Evolutionary conservation across 2,888 invertebrate genomes (phyloP), one percentile per base, ranked within the genome.

Genomic region (Malthinus flaveolus): DNA sequence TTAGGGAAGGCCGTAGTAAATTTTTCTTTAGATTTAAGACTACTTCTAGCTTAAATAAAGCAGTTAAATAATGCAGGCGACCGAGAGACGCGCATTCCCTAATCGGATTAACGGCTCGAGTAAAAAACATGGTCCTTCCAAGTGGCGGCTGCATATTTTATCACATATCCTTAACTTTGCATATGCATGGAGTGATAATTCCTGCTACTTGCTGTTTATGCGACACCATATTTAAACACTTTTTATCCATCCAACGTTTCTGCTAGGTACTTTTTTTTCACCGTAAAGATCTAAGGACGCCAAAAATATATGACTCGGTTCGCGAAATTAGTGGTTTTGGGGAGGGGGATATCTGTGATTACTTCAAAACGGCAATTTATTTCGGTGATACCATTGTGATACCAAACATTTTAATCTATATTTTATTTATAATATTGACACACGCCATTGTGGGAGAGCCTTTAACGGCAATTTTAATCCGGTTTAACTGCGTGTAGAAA

Each of bases 121-220:
- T 52, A 59, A 59, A 59, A 59, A 59, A 59, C 59, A 59, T 59
- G 50, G 51, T 48, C 54, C 55, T 47, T 31, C 47, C 55, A 31
- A 37, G 59, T 59, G 60, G 60, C 52, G 52, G 56, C 51, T 60
- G 53, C 56, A 60, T 60, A 60, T 60, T 60, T 60, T 48, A 60
- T 60, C 52, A 53, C 52, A 56, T 56, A 56, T 60, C 45, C 56
- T 32, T 23, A 56, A 35, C 52, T 60, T 56, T 60, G 60, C 60
- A 60, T 60, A 60, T 56, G 56, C 56, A 56, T 49, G 35, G 59
- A 51, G 56, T 31, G 51, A 23, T 47, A 46, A 46, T 51, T 55
- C 48, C 34, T 51, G 55, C 32, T 46, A 23, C 12, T 46, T 44
- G 51, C 47, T 46, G 47, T 49, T 32, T 54, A 32, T 54, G 54